A percentile compares a stretch with the other conserved stretches of the same genome.
Evolutionary conservation across 2,888 invertebrate species (phyloP).

Genomic region (Corbicula japonica): DNA sequence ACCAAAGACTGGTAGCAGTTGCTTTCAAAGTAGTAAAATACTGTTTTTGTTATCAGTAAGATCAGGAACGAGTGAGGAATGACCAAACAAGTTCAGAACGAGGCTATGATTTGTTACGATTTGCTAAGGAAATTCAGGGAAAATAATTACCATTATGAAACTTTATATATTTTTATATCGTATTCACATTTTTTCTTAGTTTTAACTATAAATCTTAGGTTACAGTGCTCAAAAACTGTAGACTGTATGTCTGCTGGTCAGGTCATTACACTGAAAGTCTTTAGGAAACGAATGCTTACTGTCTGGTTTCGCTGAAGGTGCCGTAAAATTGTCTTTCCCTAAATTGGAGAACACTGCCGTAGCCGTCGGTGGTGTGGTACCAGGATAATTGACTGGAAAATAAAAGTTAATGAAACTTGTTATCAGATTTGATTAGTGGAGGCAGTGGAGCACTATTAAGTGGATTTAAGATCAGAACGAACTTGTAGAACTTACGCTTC

Average conservation of each 20-base stretch:
- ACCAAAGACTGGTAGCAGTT: too few species aligned
- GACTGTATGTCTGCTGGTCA: too few species aligned
- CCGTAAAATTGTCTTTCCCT: slow-evolving; percentile 65
- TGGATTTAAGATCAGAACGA: too few species aligned
- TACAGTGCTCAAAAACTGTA: background rate
- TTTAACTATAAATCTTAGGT: background rate
- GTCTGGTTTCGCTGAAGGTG: slow-evolving; percentile 60
- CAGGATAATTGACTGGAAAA: slow-evolving; percentile 63
- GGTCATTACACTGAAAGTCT: too few species aligned
- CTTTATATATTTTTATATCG: background rate
- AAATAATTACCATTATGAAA: background rate
- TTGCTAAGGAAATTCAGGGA: background rate
- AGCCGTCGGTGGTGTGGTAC: slow-evolving; percentile 67
- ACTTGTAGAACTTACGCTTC: too few species aligned
- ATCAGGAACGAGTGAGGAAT: too few species aligned
- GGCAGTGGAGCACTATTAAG: background rate
- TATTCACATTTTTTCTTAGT: background rate
- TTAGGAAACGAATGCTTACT: too few species aligned
- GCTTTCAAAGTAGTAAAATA: too few species aligned
- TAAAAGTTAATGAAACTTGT: background rate
- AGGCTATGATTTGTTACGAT: background rate
- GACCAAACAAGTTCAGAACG: too few species aligned
- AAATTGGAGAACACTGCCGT: slow-evolving; percentile 70
- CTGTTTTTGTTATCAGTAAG: too few species aligned
- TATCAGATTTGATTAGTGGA: background rate